Conservation (phyloP, 2,888 invertebrate genomes). For the Hipparchia sbordonii region DNA sequence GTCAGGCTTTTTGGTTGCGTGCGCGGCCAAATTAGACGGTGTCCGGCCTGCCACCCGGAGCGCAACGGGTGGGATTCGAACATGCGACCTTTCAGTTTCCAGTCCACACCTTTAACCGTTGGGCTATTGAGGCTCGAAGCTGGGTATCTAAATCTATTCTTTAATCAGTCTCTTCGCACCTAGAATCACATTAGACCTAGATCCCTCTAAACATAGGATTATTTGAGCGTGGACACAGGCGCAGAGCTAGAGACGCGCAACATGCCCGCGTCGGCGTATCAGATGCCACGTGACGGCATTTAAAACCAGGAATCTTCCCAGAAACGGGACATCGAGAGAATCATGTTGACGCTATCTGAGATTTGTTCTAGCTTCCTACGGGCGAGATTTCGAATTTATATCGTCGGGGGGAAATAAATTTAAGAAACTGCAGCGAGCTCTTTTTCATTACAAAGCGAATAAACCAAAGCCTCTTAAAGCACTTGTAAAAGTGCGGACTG, state of each 20-base stretch:
- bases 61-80: too few species aligned
- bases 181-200: constrained; percentile 3
- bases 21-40: too few species aligned
- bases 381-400: constrained; percentile 21
- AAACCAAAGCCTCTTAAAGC: too few species aligned
- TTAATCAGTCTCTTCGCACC: background rate
- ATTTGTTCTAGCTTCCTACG: constrained; percentile 28
- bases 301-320: constrained; percentile 40
- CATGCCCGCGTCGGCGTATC: constrained; percentile 54
- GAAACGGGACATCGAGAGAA: constrained; percentile 45
- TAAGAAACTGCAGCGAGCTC: background rate
- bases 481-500: too few species aligned
- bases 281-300: constrained; percentile 76
- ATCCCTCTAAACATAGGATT: constrained; percentile 12
- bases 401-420: constrained; percentile 1
- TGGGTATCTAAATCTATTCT: too few species aligned
- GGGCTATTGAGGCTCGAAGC: too few species aligned
- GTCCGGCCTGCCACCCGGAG: too few species aligned
- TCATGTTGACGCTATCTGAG: constrained; percentile 33
- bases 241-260: constrained; percentile 56
- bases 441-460: background rate
- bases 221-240: constrained; percentile 46
- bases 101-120: too few species aligned
- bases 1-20: too few species aligned
- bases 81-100: too few species aligned